A percentile compares a stretch with the other conserved stretches of the same genome.
Conservation (phyloP, 2,113 vertebrate species). For the Ophthalmolycus amberensis region DNA sequence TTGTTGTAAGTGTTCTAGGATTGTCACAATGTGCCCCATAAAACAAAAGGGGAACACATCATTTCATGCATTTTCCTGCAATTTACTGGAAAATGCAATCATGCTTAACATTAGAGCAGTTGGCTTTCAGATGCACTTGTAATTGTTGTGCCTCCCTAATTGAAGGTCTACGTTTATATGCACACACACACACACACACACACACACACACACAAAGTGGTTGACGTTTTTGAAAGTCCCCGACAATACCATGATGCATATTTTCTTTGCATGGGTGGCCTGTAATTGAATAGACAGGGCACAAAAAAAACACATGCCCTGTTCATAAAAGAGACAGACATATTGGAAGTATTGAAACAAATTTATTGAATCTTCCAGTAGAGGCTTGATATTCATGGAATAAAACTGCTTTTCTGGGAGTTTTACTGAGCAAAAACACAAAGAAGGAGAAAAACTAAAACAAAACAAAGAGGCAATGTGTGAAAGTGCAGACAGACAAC, state of each 20-base stretch:
- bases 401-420: constrained; percentile 92
- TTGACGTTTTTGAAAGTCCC: constrained; percentile 31
- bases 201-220: neutral
- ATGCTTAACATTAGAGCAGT: constrained; percentile 42
- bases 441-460: constrained; percentile 48
- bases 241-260: constrained; percentile 45
- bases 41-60: constrained; percentile 31
- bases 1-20: constrained; percentile 20
- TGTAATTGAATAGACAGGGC: constrained; percentile 34
- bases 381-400: constrained; percentile 93
- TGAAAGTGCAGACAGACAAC: constrained; percentile 90
- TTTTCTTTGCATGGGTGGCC: constrained; percentile 53
- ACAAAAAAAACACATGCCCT: constrained; percentile 14
- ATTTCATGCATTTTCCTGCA: constrained; percentile 43
- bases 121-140: constrained; percentile 38
- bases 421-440: constrained; percentile 85
- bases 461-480: constrained; percentile 68
- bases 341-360: constrained; percentile 87
- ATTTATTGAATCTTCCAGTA: constrained; percentile 98
- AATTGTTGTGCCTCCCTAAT: constrained; percentile 47
- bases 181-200: neutral
- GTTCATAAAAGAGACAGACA: constrained; percentile 77
- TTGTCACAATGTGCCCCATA: constrained; percentile 31
- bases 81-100: constrained; percentile 56
- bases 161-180: constrained; percentile 40